These are phyloP conservation scores for Peromyscus polionotus DNA, from an alignment of 2,113 vertebrate genomes.

Conservation along the genomic window DNA sequence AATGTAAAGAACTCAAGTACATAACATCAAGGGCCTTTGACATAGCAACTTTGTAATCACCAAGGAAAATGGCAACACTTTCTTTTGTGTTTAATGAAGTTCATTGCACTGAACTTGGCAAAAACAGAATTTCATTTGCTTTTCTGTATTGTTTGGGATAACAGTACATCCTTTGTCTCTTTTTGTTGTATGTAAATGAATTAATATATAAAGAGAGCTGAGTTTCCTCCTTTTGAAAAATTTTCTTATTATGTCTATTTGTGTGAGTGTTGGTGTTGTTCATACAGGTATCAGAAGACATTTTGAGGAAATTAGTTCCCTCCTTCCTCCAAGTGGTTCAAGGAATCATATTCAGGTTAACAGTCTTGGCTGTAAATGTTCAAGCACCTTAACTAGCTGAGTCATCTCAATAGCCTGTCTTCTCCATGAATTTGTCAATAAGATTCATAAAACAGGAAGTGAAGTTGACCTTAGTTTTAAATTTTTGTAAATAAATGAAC, in stretches of 20 bases:
- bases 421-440: neutral
- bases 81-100: constrained; percentile 9
- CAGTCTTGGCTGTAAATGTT: neutral
- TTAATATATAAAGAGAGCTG: neutral
- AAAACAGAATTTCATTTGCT: neutral
- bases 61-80: constrained; percentile 40
- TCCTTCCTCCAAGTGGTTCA: neutral
- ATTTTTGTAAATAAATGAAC: neutral
- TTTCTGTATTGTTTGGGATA: constrained; percentile 21
- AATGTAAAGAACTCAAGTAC: neutral
- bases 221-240: neutral
- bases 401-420: neutral
- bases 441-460: constrained; percentile 2
- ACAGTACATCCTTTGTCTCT: neutral
- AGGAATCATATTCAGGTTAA: neutral
- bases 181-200: neutral
- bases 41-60: constrained; percentile 40
- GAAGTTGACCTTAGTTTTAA: neutral
- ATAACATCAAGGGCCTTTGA: constrained; percentile 31
- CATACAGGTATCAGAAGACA: neutral
- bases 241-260: neutral
- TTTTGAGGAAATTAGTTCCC: no score
- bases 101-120: constrained; percentile 5
- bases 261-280: neutral
- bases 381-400: neutral